phyloP scores from a whole-genome alignment of 2,113 vertebrate genomes.

The Cinclus mexicanus region DNA sequence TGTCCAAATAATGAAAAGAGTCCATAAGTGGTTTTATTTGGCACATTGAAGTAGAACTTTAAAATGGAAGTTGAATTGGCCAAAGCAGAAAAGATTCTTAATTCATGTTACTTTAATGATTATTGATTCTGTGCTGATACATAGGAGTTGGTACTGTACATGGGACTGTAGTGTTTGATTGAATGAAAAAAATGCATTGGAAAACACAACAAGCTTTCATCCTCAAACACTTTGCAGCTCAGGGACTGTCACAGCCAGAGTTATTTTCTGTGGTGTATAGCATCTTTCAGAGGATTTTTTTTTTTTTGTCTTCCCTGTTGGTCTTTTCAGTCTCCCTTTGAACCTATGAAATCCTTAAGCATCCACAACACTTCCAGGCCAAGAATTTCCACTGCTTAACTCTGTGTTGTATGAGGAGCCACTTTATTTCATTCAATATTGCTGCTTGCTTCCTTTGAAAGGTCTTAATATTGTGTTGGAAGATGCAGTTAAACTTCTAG shows the following conservation, averaged over 20 bases:
- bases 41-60: neutral
- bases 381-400: neutral
- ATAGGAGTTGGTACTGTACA: neutral
- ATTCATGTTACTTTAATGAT: neutral
- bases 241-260: neutral
- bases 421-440: neutral
- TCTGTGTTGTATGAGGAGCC: neutral
- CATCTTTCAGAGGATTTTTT: neutral
- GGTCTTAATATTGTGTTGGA: neutral
- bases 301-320: neutral
- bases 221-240: neutral
- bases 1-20: neutral
- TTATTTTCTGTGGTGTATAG: neutral
- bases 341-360: neutral
- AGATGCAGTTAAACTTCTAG: neutral
- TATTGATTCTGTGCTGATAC: neutral
- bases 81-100: neutral
- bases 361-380: neutral
- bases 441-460: neutral
- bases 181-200: neutral
- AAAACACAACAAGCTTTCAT: neutral
- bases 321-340: neutral
- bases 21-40: neutral
- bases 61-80: neutral
- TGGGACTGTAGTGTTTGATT: neutral